Evolutionary conservation across 2,113 vertebrate species (phyloP).

Genomic region (Lutjanus erythropterus): DNA sequence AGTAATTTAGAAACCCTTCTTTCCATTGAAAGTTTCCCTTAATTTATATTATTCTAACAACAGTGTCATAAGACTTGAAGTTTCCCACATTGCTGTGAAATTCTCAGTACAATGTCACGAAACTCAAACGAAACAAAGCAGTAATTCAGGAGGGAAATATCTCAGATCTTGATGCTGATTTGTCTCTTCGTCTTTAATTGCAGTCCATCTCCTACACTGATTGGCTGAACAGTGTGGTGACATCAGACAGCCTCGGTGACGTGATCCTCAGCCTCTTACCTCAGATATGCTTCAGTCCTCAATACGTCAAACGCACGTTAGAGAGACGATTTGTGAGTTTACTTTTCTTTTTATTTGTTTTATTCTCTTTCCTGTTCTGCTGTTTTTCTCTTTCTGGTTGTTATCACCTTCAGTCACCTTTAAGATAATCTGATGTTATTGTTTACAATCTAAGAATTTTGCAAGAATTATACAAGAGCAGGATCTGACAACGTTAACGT

Average conservation of each 20-base stretch:
- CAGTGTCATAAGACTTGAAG: neutral
- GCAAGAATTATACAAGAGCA: no score
- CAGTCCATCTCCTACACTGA: constrained; percentile 94
- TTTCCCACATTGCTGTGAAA: neutral
- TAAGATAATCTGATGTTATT: neutral
- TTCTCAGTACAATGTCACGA: no score
- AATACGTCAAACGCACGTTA: constrained; percentile 85
- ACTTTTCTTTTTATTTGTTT: neutral
- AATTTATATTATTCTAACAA: neutral
- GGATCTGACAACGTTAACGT: neutral
- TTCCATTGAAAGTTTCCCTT: neutral
- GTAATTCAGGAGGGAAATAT: neutral
- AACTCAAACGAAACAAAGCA: neutral
- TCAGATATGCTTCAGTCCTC: constrained; percentile 77
- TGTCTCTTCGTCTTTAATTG: constrained; percentile 7
- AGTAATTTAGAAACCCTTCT: neutral
- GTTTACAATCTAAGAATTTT: no score
- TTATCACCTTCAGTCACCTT: neutral
- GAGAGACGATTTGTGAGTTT: constrained; percentile 89
- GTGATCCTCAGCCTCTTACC: constrained; percentile 89
- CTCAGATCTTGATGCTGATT: neutral
- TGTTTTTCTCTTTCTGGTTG: neutral
- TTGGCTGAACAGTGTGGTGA: constrained; percentile 89
- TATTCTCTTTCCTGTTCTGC: neutral
- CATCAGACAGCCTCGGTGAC: constrained; percentile 89